phyloP scores from a whole-genome alignment of 2,113 vertebrate species.

The Cyanoderma ruficeps region DNA sequence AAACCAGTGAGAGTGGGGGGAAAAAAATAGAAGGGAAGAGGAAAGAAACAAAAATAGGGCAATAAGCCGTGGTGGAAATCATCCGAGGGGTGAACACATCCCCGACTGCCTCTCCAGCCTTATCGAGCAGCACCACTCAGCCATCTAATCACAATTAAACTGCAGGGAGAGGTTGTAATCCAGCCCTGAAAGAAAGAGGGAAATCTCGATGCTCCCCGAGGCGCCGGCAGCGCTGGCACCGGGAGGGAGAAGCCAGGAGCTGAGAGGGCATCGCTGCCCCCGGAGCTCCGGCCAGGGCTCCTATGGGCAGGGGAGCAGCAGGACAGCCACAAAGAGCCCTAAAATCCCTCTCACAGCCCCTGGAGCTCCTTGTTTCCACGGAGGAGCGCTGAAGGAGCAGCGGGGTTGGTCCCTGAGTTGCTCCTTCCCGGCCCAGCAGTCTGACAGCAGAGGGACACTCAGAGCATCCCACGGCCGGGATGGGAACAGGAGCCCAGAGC shows the following conservation, averaged over 20 bases:
- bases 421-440: not conserved
- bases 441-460: not conserved
- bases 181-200: not conserved
- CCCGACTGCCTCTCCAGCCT: not conserved
- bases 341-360: not conserved
- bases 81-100: not conserved
- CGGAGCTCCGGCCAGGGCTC: not conserved
- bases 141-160: conserved; percentile 33
- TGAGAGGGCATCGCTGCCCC: not conserved
- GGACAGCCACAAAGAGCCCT: not conserved
- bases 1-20: not conserved
- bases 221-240: fast-evolving
- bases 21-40: not conserved
- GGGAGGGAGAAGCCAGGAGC: not conserved
- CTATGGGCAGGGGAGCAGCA: not conserved
- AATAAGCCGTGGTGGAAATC: not conserved
- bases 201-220: not conserved
- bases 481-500: not conserved
- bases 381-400: not conserved
- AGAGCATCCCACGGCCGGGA: not conserved
- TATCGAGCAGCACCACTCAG: not conserved
- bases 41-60: not conserved
- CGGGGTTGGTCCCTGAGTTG: not conserved
- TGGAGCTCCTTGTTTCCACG: not conserved
- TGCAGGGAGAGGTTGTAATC: not conserved